These are phyloP conservation scores for Endomychus coccineus DNA, from an alignment of 2,888 invertebrate genomes.

Conservation along the genomic window DNA sequence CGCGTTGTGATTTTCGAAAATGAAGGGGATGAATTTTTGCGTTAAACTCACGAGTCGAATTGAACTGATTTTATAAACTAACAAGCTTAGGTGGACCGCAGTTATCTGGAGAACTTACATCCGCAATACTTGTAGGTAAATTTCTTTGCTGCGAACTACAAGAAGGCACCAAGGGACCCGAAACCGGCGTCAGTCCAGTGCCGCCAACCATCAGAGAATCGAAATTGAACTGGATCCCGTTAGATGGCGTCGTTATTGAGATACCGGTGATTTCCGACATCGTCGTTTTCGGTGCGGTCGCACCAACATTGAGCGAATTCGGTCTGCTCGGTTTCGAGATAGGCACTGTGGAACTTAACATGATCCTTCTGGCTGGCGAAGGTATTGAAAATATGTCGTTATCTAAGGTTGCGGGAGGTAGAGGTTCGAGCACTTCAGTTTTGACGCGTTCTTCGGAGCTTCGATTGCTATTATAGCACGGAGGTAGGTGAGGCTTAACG, in stretches of 20 bases:
- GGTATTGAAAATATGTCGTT: slow-evolving; percentile 42
- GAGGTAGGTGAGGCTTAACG: slow-evolving; percentile 36
- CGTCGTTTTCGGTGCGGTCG: slow-evolving; percentile 41
- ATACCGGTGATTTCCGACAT: slow-evolving; percentile 49
- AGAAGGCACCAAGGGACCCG: slow-evolving; percentile 58
- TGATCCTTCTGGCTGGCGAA: slow-evolving; percentile 34
- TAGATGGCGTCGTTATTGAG: slow-evolving; percentile 80
- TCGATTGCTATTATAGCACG: slow-evolving; percentile 19
- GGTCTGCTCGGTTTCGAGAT: slow-evolving; percentile 58
- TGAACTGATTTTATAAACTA: slow-evolving; percentile 59
- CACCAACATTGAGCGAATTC: slow-evolving; percentile 62
- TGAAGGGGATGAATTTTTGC: no score
- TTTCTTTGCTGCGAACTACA: slow-evolving; percentile 73
- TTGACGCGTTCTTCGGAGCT: slow-evolving; percentile 49
- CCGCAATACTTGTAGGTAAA: slow-evolving; percentile 48
- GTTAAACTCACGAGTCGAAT: not conserved
- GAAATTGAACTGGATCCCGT: slow-evolving; percentile 82
- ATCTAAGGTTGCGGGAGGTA: slow-evolving; percentile 39
- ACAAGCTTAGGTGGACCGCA: slow-evolving; percentile 70
- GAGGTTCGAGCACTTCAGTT: slow-evolving; percentile 48
- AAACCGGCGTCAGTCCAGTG: slow-evolving; percentile 84
- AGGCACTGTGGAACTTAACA: slow-evolving; percentile 39
- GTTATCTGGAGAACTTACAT: slow-evolving; percentile 65
- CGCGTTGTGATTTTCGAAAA: no score
- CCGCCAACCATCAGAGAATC: slow-evolving; percentile 91